Evolutionary conservation across 2,113 vertebrate species (phyloP).

Genomic region (Lasiurus borealis): DNA sequence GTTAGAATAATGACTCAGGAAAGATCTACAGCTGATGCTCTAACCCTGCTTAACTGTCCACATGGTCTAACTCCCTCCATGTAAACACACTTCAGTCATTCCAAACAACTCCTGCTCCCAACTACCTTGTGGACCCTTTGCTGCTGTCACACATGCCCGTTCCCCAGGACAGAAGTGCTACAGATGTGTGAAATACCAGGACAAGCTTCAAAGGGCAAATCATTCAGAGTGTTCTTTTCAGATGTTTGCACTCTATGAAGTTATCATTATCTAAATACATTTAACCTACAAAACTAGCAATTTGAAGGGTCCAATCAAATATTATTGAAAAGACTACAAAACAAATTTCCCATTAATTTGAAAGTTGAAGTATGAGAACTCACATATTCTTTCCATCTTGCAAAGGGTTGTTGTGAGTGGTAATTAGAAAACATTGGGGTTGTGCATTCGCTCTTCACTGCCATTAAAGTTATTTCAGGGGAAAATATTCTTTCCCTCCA

Average conservation of each 20-base stretch:
- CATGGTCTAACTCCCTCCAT: rapidly evolving
- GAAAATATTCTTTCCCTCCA: too few species aligned
- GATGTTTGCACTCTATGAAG: neutral
- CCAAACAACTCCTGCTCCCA: rapidly evolving
- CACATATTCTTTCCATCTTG: too few species aligned
- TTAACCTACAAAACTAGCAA: neutral
- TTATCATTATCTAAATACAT: neutral
- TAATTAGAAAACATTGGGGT: rapidly evolving
- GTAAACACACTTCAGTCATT: neutral
- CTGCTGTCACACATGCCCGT: rapidly evolving
- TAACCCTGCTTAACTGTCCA: neutral
- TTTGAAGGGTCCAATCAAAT: neutral
- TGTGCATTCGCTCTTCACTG: neutral
- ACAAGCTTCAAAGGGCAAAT: neutral
- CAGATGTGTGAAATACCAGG: neutral
- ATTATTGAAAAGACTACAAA: neutral
- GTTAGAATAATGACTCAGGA: neutral
- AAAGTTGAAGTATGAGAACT: neutral
- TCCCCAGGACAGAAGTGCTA: too few species aligned
- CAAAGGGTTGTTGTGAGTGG: rapidly evolving
- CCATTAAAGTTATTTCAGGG: neutral
- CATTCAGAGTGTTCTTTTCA: rapidly evolving
- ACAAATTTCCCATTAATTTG: neutral
- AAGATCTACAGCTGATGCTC: neutral
- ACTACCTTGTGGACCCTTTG: rapidly evolving